Percentiles rank a stretch among this genome's conserved stretches.
phyloP scores from a whole-genome alignment of 2,888 invertebrate species.

The Polyommatus iphigenia region DNA sequence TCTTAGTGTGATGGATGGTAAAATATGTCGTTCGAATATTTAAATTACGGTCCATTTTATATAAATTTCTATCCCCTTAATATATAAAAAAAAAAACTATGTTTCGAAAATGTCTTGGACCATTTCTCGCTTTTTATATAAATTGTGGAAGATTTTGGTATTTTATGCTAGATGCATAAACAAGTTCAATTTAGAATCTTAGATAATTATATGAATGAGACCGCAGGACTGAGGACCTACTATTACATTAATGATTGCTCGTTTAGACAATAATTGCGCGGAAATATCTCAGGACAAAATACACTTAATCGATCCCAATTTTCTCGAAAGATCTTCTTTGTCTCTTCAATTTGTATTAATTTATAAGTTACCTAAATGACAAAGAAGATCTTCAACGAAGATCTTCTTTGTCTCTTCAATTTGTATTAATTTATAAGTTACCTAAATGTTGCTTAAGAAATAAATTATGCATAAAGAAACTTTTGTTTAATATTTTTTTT shows the following conservation, averaged over 20 bases:
- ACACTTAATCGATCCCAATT: conserved; percentile 24
- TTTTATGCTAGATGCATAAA: background rate
- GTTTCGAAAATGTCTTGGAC: background rate
- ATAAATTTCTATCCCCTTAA: background rate
- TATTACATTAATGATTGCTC: conserved; percentile 30
- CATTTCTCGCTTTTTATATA: background rate
- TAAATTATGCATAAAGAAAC: background rate
- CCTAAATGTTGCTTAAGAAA: background rate
- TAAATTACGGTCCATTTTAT: background rate
- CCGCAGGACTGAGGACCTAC: conserved; percentile 11
- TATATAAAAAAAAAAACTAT: too few species aligned
- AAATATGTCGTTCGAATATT: background rate
- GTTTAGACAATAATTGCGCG: conserved; percentile 31
- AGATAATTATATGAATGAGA: background rate
- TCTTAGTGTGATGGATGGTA: background rate
- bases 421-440: background rate
- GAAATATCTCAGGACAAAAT: conserved; percentile 4
- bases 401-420: background rate
- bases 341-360: background rate
- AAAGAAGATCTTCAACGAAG: background rate
- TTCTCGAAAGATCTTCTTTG: background rate
- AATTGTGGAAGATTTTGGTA: background rate
- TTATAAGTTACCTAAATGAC: background rate
- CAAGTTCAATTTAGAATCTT: conserved; percentile 19
- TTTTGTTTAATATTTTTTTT: conserved; percentile 6